Evolutionary conservation across 2,113 vertebrate species (phyloP), one percentile per base, ranked within the genome.

Genomic region (Cromileptes altivelis): DNA sequence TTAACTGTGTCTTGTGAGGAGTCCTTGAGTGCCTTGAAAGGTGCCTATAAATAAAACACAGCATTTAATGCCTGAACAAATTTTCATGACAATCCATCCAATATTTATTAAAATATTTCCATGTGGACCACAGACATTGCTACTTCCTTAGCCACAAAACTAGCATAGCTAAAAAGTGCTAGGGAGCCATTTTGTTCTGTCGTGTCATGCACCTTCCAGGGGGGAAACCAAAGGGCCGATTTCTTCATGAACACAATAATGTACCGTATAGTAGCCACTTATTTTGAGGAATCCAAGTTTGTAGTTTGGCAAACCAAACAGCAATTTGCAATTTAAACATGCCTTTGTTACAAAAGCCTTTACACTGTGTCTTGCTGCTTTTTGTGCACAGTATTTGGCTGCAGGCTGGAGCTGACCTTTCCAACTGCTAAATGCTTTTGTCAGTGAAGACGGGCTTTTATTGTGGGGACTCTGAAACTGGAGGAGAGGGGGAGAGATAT

Each of bases 381-480:
- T 64, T 74, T 85, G 78, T 84, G 78, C 65, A 63, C 50, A 80
- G 64, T 58, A 75, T 79, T 81, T 86, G 75, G 82, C 87, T 88
- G 56, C 63, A 78, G 85, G 83, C 85, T 75, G 45, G 8, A 50
- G 57, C 52, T 81, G 81, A 87, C 79, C 85, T 85, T 75, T 86
- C 84, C 73, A 87, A 79, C 81, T 69, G 52, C 76, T 91, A 88
- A 90, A 92, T 67, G 78, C 71, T 80, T 90, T 90, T 86, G 72
- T 81, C 61, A 75, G 62, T 61, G 73, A 61, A 87, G 64, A 87
- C 55, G n/a, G 53, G 64, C 40, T 71, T 91, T 86, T 89, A 86
- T 84, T 78, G 83, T 80, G 37, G 84, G 69, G 86, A 89, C 57
- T 80, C 25, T 73, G 84, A 78, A 84, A 76, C 84, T 30, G 76